phyloP scores from a whole-genome alignment of 2,113 vertebrate species.

The Smithornis capensis region DNA sequence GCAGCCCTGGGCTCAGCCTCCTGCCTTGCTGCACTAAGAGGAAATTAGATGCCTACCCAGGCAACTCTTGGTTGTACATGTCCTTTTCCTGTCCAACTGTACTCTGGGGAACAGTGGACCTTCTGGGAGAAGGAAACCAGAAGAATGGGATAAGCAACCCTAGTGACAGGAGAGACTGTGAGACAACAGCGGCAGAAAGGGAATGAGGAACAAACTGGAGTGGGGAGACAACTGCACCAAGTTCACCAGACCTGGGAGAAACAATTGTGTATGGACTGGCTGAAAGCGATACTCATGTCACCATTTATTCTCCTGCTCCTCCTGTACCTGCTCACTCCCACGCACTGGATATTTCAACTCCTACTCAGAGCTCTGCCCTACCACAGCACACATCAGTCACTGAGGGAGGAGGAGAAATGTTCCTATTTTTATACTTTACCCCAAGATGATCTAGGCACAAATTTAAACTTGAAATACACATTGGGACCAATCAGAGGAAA shows the following conservation, averaged over 20 bases:
- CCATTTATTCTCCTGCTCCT: background rate
- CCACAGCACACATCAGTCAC: background rate
- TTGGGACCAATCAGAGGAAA: background rate
- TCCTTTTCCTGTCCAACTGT: background rate
- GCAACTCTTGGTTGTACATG: accelerated
- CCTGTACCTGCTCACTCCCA: background rate
- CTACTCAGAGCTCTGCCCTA: background rate
- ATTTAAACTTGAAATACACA: background rate
- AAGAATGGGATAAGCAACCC: background rate
- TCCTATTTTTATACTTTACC: background rate
- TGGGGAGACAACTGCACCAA: background rate
- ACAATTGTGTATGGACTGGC: accelerated
- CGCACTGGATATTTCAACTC: background rate
- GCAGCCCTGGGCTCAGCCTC: background rate
- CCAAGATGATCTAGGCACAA: background rate
- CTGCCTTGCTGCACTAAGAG: background rate
- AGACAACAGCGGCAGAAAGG: background rate
- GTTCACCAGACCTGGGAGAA: background rate
- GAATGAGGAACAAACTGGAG: background rate
- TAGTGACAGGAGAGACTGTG: background rate
- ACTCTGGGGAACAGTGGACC: background rate
- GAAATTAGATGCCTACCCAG: background rate
- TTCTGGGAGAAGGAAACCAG: background rate
- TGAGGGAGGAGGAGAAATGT: accelerated
- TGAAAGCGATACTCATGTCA: accelerated